Base-by-base conservation (phyloP, 2,113 vertebrate genomes). In the Stictonetta naevosa region DNA sequence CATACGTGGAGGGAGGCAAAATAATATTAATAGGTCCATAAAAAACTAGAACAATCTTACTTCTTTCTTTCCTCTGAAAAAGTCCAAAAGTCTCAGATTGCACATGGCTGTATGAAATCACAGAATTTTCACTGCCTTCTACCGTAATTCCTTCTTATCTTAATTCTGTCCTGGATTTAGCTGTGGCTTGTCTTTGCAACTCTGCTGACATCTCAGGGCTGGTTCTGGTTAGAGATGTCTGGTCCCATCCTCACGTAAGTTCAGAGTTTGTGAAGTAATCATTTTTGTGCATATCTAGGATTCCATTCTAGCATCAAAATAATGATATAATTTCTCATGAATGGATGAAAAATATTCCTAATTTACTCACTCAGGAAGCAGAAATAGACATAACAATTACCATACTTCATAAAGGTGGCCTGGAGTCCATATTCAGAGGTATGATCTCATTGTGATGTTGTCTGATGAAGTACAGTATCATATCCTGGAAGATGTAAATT, bases 391-490 rank as follows among this genome's bases (percentile, higher is more conserved):
- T 66, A 89, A 94, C 68, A 25, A 87, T 77, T 94, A 69, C 50
- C 90, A 82, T 33, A 26, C n/a, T 85, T 83, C 50, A 68, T 52
- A 88, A 92, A 63, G 56, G 44, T 86, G 83, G 50, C 86, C 86
- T 79, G 86, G 48, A 93, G 58, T 89, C 79, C 80, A 40, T 80
- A 91, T 60, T 84, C 79, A 95, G 64, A 86, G 48, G 38, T 83
- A 94, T 96, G 93, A 93, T 62, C 73, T 96, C 93, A 94, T 59
- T 52, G 55, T 83, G 84, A 95, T 94, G 77, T 50, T 85, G 74
- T 73, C 77, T 91, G 88, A 95, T 82, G 88, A 91, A 97, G 52
- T 52, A 90, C 73, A 84, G 69, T 90, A 94, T 86, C 66, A 48
- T 77, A 95, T 96, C 60, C 79, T 96, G 83, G 85, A 92, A 90